A percentile compares a stretch with the other conserved stretches of the same genome.
Evolutionary conservation across 1,140 invertebrate species (phyloP).

Genomic region (Cydia amplana): DNA sequence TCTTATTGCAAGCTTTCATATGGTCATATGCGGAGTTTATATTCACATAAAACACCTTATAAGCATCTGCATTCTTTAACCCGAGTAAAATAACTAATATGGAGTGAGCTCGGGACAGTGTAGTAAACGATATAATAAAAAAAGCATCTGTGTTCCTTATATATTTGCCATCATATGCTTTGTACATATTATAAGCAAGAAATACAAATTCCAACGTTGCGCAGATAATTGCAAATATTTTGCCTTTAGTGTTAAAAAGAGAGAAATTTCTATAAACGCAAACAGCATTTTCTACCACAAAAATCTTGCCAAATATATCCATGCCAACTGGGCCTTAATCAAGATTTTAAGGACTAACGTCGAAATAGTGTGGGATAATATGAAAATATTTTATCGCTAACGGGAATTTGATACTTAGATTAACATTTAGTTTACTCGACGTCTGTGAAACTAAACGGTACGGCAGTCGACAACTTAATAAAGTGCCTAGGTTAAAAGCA

Average conservation of each 20-base stretch:
- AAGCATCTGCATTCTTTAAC: neutral
- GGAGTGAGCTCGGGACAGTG: neutral
- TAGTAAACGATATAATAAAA: neutral
- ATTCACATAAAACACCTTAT: neutral
- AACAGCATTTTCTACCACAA: neutral
- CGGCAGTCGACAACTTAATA: neutral
- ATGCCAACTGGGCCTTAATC: neutral
- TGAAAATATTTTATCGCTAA: too few relatives aligned
- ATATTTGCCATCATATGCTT: neutral
- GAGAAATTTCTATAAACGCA: slow-evolving; percentile 9
- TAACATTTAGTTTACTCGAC: neutral
- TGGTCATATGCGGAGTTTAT: neutral
- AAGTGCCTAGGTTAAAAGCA: neutral
- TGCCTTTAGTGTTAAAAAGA: neutral
- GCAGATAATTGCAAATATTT: neutral
- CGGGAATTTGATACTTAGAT: too few relatives aligned
- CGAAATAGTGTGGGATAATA: too few relatives aligned
- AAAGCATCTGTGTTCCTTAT: neutral
- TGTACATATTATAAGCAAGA: neutral
- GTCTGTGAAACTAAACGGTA: neutral
- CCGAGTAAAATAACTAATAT: neutral
- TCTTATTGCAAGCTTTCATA: neutral
- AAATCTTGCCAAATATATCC: neutral
- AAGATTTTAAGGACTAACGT: too few relatives aligned
- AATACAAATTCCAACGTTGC: neutral